Percentiles rank a stretch among this genome's conserved stretches.
phyloP scores from a whole-genome alignment of 2,797 vertebrate species.

The Synaphobranchus kaupii region DNA sequence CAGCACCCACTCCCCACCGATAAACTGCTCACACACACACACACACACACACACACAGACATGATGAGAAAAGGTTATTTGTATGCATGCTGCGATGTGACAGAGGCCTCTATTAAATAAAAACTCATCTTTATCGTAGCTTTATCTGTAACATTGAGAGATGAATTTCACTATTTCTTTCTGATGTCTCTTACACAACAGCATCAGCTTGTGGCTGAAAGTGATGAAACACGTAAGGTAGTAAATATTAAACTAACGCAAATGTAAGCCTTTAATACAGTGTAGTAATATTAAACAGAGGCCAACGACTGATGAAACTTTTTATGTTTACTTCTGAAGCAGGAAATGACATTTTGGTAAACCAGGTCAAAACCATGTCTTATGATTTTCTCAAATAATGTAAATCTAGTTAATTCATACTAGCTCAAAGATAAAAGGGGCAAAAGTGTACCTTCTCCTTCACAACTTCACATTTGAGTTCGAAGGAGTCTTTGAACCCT shows the following conservation, averaged over 20 bases:
- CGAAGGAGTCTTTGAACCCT: slow-evolving; percentile 78
- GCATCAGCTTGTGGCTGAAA: background rate
- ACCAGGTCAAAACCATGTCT: background rate
- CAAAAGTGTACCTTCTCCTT: slow-evolving; percentile 79
- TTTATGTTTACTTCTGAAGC: background rate
- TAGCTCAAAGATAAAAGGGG: background rate
- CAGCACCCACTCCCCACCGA: slow-evolving; percentile 72
- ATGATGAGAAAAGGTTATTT: background rate
- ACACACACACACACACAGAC: background rate
- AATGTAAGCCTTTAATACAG: background rate
- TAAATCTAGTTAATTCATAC: background rate
- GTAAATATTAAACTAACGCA: background rate
- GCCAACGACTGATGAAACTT: background rate
- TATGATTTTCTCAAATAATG: background rate
- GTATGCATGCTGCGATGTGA: background rate
- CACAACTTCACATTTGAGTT: slow-evolving; percentile 87
- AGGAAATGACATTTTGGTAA: background rate
- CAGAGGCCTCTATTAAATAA: background rate
- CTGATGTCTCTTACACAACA: background rate
- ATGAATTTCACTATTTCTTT: background rate
- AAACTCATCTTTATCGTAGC: background rate
- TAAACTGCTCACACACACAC: slow-evolving; percentile 65
- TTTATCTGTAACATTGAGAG: background rate
- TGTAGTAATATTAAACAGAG: background rate
- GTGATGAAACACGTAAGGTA: background rate